Evolutionary conservation across 2,113 vertebrate genomes (phyloP).

Genomic region (Dipodomys ordii): DNA sequence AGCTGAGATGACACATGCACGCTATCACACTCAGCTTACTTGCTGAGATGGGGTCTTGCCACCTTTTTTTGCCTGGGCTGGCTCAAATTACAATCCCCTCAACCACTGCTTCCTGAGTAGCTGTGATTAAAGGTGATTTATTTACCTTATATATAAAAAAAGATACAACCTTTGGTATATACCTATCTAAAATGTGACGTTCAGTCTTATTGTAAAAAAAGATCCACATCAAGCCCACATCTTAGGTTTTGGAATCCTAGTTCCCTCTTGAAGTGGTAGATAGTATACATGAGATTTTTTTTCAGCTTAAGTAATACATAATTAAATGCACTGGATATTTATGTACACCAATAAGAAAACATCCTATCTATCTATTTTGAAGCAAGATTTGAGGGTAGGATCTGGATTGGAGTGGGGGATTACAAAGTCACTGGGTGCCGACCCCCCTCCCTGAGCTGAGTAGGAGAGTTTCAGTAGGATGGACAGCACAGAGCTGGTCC

Average conservation of each 20-base stretch:
- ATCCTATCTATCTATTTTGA: not conserved
- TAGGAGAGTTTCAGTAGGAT: not conserved
- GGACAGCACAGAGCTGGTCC: not conserved
- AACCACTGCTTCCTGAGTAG: no score
- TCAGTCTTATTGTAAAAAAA: conserved; percentile 14
- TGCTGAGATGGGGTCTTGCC: no score
- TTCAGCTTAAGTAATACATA: conserved; percentile 26
- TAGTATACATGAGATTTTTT: not conserved
- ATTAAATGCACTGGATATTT: conserved; percentile 38
- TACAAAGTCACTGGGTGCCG: not conserved
- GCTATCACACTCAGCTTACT: no score
- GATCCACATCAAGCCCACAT: not conserved
- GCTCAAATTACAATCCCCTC: no score
- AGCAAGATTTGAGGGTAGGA: not conserved
- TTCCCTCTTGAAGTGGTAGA: conserved; percentile 6
- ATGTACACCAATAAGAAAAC: not conserved
- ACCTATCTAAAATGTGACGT: conserved; percentile 4
- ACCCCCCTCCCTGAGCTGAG: not conserved
- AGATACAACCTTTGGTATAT: not conserved
- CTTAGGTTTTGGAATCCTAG: conserved; percentile 15
- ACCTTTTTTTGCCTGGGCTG: no score
- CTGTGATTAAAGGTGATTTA: not conserved
- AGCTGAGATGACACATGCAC: no score
- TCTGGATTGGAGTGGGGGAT: not conserved
- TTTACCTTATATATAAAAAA: not conserved